Evolutionary conservation across 2,797 vertebrate species (phyloP).

Genomic region (Moxostoma hubbsi): DNA sequence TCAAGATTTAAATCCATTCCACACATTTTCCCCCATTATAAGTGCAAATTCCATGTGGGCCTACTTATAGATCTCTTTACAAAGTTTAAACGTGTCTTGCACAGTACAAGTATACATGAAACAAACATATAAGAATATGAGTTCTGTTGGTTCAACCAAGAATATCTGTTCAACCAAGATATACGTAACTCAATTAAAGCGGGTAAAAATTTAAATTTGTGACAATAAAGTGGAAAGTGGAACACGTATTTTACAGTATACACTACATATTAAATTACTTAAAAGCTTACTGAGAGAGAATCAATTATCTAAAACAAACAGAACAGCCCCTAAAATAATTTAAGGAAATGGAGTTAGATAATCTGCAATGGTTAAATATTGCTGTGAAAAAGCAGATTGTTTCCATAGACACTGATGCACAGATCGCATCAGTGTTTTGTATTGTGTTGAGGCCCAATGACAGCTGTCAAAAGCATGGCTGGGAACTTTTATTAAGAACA

Average conservation of each 20-base stretch:
- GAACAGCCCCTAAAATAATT: no score
- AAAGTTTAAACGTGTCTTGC: not conserved
- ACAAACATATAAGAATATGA: not conserved
- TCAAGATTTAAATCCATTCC: not conserved
- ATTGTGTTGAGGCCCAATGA: no score
- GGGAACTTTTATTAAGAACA: no score
- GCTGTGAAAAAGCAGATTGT: not conserved
- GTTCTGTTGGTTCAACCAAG: no score
- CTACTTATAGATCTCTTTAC: not conserved
- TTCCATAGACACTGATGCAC: not conserved
- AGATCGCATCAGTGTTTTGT: not conserved
- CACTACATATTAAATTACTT: constrained; percentile 5
- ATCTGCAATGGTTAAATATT: not conserved
- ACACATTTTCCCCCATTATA: no score
- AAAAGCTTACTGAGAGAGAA: not conserved
- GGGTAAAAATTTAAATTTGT: not conserved
- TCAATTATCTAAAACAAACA: not conserved
- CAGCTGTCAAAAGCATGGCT: no score
- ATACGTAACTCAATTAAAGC: not conserved
- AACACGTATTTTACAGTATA: not conserved
- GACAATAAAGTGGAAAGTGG: not conserved
- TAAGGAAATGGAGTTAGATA: not conserved
- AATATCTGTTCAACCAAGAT: not conserved
- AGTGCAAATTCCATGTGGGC: not conserved
- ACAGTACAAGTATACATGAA: not conserved